A percentile compares a stretch with the other conserved stretches of the same genome.
phyloP scores from a whole-genome alignment of 2,113 vertebrate species.

The Urocolius indicus region DNA sequence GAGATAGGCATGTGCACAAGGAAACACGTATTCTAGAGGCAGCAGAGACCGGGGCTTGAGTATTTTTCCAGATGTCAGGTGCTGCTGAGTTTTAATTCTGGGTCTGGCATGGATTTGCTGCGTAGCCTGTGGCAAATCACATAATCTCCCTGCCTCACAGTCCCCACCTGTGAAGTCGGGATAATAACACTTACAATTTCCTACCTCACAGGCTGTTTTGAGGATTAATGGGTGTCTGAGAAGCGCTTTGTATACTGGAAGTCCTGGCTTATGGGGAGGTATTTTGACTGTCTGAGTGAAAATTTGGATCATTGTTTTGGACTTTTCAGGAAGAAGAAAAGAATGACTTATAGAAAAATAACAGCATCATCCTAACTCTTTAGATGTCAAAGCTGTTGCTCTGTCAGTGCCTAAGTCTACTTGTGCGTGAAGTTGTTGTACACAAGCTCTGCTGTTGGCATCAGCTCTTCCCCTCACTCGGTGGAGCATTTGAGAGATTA shows the following conservation, averaged over 20 bases:
- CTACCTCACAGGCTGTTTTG: constrained; percentile 63
- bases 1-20: not conserved
- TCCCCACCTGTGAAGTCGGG: constrained; percentile 64
- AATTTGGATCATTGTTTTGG: not conserved
- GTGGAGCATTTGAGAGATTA: not conserved
- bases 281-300: constrained; percentile 29
- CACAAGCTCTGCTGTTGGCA: not conserved
- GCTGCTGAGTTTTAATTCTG: constrained; percentile 61
- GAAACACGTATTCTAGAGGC: constrained; percentile 17
- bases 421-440: not conserved
- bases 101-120: constrained; percentile 53
- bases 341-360: not conserved
- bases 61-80: constrained; percentile 63
- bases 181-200: constrained; percentile 65
- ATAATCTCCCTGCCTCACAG: constrained; percentile 51
- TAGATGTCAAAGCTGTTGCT: not conserved
- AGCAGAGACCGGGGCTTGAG: constrained; percentile 32
- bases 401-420: not conserved
- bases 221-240: constrained; percentile 69
- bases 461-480: not conserved
- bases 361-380: not conserved
- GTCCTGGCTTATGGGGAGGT: constrained; percentile 26
- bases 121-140: constrained; percentile 62
- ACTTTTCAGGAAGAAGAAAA: not conserved
- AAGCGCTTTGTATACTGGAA: constrained; percentile 55